Percentiles rank a stretch among this genome's conserved stretches.
Conservation (phyloP, 2,113 vertebrate species). For the Brevimyrus niger region DNA sequence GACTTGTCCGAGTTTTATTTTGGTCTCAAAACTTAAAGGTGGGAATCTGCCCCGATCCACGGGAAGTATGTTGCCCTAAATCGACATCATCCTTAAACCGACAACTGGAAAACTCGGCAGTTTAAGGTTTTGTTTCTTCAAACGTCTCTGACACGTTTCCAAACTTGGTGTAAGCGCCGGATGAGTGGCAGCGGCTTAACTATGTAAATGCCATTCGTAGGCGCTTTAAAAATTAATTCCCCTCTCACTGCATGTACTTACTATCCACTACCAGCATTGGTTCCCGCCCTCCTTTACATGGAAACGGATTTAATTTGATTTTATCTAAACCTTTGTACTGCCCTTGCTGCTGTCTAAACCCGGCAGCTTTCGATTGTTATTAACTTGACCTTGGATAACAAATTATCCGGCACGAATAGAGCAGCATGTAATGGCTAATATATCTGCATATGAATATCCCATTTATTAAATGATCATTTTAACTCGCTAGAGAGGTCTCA, state of each 20-base stretch:
- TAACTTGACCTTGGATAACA: conserved; percentile 1
- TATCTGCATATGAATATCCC: not conserved
- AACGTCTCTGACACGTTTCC: not conserved
- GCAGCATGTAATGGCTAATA: not conserved
- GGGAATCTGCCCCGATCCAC: not conserved
- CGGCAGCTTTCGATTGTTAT: not conserved
- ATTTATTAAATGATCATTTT: not conserved
- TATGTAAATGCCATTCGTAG: not conserved
- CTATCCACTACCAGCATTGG: conserved; percentile 1
- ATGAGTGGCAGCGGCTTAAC: not conserved
- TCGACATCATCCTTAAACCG: not conserved
- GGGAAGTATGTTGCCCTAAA: not conserved
- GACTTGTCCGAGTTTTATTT: not conserved
- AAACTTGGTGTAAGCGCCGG: not conserved
- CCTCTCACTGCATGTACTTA: not conserved
- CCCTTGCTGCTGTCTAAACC: not conserved
- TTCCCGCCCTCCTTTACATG: not conserved
- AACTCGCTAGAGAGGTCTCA: not conserved
- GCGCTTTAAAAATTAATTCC: not conserved
- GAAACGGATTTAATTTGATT: conserved; percentile 9
- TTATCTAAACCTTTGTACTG: not conserved
- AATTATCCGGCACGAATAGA: not conserved
- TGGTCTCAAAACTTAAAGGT: not conserved
- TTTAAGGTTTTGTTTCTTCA: not conserved
- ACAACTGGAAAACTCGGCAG: not conserved